Evolutionary conservation across 2,797 vertebrate species (phyloP), one percentile per base, ranked within the genome.

Genomic region (Babyrousa celebensis): DNA sequence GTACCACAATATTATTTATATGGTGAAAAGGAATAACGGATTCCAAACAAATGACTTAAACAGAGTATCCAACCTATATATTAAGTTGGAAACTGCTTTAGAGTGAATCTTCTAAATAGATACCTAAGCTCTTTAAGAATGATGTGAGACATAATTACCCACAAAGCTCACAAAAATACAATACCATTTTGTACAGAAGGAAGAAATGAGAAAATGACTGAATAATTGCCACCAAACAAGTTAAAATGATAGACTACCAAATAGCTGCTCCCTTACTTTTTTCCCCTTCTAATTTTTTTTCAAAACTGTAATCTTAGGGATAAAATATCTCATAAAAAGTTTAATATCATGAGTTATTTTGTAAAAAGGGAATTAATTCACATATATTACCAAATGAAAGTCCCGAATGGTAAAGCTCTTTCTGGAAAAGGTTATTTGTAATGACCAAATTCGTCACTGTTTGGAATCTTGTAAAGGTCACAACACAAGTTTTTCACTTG

Each of bases 381-480:
- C 96, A 97, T 98, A 87, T 79, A 97, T 98, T 98, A 98, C 93
- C 96, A 98, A 85, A 93, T 91, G 95, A 97, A 98, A 98, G 97
- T 98, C 97, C 98, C 97, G 25, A 43, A 87, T 96, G 98, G 97
- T 96, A 97, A 98, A 97, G 96, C 95, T 94, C 98, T 98, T 97
- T 96, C 97, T 96, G 95, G 98, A 98, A 99, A 99, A 99, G 99
- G 99, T 99, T 99, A 99, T 98, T 99, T 99, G 98, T 99, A 99
- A 99, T 99, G 99, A 99, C 99, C 99, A 98, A 98, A 99, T 99
- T 98, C 98, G 98, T 98, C 99, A 99, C 98, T 99, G 98, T 99
- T 99, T 99, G 98, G 98, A 99, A 99, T 99, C 98, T 97, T 96
- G 98, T 99, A 99, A 99, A 99, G 99, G 99, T 99, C 99, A 99